Base-by-base conservation (phyloP, 2,888 invertebrate genomes). In the Branchipolynoe longqiensis region DNA sequence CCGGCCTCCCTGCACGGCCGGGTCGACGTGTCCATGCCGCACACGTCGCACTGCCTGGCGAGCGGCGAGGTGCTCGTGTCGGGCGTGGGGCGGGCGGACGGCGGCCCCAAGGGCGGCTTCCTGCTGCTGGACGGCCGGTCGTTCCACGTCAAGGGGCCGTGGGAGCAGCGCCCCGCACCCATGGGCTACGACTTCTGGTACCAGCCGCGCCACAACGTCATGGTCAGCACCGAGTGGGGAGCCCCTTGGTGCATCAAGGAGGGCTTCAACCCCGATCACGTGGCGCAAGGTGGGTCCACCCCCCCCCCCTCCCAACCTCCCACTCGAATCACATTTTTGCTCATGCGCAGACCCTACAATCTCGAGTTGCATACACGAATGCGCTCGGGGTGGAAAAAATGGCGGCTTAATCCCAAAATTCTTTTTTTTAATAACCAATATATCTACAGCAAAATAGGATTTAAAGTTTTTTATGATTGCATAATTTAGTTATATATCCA, bases 181-280 rank as follows among this genome's bases (percentile, higher is more conserved):
- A 92, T 97, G 90, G 97, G 97, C 2, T 99, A 99, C 93, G 99
- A 99, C 93, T 99, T 97, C 93, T 99, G 99, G 99, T 99, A 99
- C 93, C 98, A 99, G 92, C 99, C 99, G 0, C 95, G 97, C 90
- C 96, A 96, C 91, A 97, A 99, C 94, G 95, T 97, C 0, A 97
- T 99, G 96, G 95, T 98, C 33, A 96, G 98, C 22, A 95, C 97
- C 0, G 98, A 98, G 94, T 99, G 98, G 98, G 98, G 97, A 0
- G 95, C 96, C 0, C 99, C 99, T 0, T 96, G 95, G 87, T 94
- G 96, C 81, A 98, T 98, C 92, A 96, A 96, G 90, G 94, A 94
- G 33, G 96, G 96, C 0, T 96, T 95, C 90, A 91, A 94, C 31
- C 92, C 94, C 0, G 94, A 94, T 14, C 94, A 95, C 86, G 95